These are phyloP conservation scores for Drosophila pseudoananassae DNA, from an alignment of 1,140 invertebrate genomes.

Conservation along the genomic window DNA sequence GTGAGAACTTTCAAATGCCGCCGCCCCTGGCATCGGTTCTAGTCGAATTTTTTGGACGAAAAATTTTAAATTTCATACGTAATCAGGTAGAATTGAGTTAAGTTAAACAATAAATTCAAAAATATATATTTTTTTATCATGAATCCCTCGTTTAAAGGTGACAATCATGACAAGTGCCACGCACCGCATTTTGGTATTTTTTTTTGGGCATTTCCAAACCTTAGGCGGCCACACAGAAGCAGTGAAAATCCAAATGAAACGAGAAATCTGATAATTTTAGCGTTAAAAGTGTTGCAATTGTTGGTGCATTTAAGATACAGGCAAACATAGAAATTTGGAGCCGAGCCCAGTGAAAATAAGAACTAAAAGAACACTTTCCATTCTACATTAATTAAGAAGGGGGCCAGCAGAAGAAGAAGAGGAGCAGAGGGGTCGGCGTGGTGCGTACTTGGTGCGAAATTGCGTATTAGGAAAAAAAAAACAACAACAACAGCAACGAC, in stretches of 20 bases:
- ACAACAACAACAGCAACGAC: conserved; percentile 45
- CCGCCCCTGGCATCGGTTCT: background rate
- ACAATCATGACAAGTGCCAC: conserved; percentile 13
- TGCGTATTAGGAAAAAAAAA: conserved; percentile 67
- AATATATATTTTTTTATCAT: background rate
- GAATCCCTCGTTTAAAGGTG: background rate
- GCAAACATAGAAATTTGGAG: conserved; percentile 10
- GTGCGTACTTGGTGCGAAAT: conserved; percentile 68
- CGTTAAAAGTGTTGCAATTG: conserved; percentile 37
- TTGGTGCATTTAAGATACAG: conserved; percentile 43
- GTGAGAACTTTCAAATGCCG: background rate
- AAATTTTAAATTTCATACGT: background rate
- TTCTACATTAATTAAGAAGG: conserved; percentile 18
- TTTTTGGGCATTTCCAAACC: conserved; percentile 13
- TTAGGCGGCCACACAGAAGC: conserved; percentile 36
- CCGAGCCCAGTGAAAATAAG: conserved; percentile 6
- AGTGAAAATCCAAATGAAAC: conserved; percentile 51
- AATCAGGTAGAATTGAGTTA: background rate
- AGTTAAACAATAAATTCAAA: background rate
- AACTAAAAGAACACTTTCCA: conserved; percentile 15
- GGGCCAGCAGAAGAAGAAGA: conserved; percentile 24
- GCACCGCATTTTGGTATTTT: conserved; percentile 10
- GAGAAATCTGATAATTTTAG: conserved; percentile 47
- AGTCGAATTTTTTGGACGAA: background rate
- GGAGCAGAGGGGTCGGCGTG: conserved; percentile 46